Conservation (phyloP, 1,140 invertebrate species). For the Drosophila obscura region DNA sequence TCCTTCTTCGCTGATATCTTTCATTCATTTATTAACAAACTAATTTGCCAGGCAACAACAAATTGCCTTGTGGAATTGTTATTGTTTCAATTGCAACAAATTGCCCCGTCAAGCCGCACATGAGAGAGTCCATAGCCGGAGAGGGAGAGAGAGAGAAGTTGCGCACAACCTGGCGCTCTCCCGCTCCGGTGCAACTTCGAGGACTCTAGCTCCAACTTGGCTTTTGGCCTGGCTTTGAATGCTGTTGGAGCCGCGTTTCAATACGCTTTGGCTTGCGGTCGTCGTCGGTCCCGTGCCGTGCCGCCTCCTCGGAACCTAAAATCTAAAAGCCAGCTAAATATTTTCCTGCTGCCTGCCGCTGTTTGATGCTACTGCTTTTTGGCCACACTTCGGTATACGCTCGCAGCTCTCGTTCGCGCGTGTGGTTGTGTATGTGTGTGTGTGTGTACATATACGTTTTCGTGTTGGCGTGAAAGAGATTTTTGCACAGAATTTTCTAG, state of each 20-base stretch:
- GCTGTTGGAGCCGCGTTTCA: constrained; percentile 72
- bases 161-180: constrained; percentile 29
- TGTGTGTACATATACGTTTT: constrained; percentile 27
- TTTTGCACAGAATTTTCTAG: constrained; percentile 77
- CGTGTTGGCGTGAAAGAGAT: constrained; percentile 67
- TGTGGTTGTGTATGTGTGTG: constrained; percentile 28
- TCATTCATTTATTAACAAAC: constrained; percentile 76
- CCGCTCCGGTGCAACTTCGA: constrained; percentile 16
- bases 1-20: neutral
- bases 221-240: constrained; percentile 50
- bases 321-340: constrained; percentile 19
- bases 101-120: constrained; percentile 49
- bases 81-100: constrained; percentile 82
- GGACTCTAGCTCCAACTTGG: constrained; percentile 45
- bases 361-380: constrained; percentile 63
- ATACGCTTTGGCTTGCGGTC: constrained; percentile 80
- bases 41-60: constrained; percentile 78
- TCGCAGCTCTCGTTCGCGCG: constrained; percentile 15
- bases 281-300: constrained; percentile 65
- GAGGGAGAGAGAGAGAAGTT: constrained; percentile 32
- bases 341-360: constrained; percentile 47
- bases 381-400: constrained; percentile 45
- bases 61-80: constrained; percentile 72
- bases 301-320: constrained; percentile 15
- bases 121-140: constrained; percentile 21